phyloP scores from a whole-genome alignment of 2,113 vertebrate species.

The Grammomys surdaster region DNA sequence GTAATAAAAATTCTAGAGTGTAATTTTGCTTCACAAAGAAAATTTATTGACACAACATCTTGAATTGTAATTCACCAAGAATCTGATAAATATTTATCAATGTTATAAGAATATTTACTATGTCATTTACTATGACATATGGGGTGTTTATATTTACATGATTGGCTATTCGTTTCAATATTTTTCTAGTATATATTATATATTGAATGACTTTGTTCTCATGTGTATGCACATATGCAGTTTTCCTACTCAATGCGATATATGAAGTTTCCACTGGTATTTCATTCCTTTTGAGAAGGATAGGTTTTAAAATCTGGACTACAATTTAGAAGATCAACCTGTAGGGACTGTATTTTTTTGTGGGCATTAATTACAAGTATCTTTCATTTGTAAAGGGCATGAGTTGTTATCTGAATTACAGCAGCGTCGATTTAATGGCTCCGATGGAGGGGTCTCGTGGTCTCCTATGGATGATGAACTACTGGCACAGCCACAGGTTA shows the following conservation, averaged over 20 bases:
- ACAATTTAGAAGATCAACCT: constrained; percentile 20
- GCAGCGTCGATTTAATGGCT: constrained; percentile 97
- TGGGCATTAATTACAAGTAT: constrained; percentile 54
- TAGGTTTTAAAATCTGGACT: background rate
- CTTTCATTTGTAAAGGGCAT: constrained; percentile 89
- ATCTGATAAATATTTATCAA: background rate
- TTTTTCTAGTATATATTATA: background rate
- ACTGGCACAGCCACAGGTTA: constrained; percentile 97
- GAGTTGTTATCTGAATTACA: constrained; percentile 97
- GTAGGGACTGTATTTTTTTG: constrained; percentile 46
- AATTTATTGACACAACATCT: background rate
- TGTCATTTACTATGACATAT: background rate
- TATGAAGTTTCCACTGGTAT: background rate
- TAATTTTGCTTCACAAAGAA: background rate
- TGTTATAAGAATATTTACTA: background rate
- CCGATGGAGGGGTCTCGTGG: constrained; percentile 95
- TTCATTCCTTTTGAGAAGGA: background rate
- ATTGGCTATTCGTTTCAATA: background rate
- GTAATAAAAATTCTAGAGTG: background rate
- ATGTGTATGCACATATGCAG: background rate
- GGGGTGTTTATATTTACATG: background rate
- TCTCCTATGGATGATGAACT: constrained; percentile 99
- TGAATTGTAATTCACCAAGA: constrained; percentile 14
- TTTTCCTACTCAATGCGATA: background rate
- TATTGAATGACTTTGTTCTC: background rate